A percentile compares a stretch with the other conserved stretches of the same genome.
These are phyloP conservation scores for Heteromyza rotundicornis DNA, from an alignment of 2,888 invertebrate species.

Conservation along the genomic window DNA sequence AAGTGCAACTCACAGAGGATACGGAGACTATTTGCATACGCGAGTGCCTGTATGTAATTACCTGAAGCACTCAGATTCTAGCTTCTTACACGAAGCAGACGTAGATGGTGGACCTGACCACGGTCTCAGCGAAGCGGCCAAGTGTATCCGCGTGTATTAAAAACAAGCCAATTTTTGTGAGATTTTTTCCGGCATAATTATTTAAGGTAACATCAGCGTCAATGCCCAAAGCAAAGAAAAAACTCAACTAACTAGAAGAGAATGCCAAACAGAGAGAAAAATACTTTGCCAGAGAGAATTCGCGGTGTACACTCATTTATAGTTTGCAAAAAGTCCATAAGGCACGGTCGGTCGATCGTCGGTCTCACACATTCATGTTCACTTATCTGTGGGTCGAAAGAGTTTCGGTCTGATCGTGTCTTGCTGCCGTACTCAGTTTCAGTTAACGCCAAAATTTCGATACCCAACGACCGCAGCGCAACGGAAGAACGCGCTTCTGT, in stretches of 20 bases:
- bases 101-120: background rate
- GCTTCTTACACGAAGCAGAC: too few relatives aligned
- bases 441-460: conserved; percentile 42
- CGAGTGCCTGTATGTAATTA: too few relatives aligned
- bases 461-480: conserved; percentile 43
- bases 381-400: too few relatives aligned
- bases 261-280: background rate
- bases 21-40: too few relatives aligned
- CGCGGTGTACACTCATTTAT: too few relatives aligned
- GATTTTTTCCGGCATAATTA: background rate
- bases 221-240: too few relatives aligned
- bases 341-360: background rate
- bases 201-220: background rate
- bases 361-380: too few relatives aligned
- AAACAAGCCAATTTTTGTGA: background rate
- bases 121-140: background rate
- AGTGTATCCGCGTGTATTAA: background rate
- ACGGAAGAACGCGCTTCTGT: conserved; percentile 32
- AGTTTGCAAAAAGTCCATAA: background rate
- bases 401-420: too few relatives aligned
- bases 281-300: background rate
- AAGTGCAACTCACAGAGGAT: background rate
- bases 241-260: background rate
- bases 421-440: conserved; percentile 14
- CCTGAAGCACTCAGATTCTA: too few relatives aligned